phyloP scores from a whole-genome alignment of 2,113 vertebrate genomes.

The Alces alces region DNA sequence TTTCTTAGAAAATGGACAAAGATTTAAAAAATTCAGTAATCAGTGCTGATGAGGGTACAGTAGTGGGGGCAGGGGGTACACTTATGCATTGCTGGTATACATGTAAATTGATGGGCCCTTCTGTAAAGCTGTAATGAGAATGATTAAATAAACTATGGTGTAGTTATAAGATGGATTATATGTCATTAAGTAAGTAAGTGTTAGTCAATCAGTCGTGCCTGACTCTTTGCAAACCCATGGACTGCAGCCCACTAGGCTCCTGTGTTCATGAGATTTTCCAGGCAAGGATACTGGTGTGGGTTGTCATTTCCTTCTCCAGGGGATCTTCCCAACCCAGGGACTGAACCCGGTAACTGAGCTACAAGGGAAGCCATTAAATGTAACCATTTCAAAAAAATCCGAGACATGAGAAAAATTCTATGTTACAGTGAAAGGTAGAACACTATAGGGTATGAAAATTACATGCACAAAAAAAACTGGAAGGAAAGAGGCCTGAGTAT shows the following conservation, averaged over 20 bases:
- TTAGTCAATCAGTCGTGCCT: neutral
- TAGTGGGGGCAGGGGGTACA: neutral
- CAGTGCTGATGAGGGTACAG: neutral
- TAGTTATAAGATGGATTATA: neutral
- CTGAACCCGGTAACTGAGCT: neutral
- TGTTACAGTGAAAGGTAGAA: neutral
- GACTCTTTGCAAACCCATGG: neutral
- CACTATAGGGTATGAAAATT: neutral
- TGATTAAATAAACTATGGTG: neutral
- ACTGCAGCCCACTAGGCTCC: neutral
- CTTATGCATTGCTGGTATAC: neutral
- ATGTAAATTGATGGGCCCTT: neutral
- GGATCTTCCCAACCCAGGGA: neutral
- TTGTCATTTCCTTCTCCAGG: neutral
- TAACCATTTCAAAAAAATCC: neutral
- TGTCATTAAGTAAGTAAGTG: neutral
- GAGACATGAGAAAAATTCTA: neutral
- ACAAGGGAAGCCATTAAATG: neutral
- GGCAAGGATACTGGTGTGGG: neutral
- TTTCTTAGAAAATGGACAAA: neutral
- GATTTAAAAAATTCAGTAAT: neutral
- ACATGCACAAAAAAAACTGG: neutral
- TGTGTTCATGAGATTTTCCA: neutral
- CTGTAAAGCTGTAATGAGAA: neutral
- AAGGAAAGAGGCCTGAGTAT: neutral